Conservation (phyloP, 2,797 vertebrate species). For the Epinephelus coioides region DNA sequence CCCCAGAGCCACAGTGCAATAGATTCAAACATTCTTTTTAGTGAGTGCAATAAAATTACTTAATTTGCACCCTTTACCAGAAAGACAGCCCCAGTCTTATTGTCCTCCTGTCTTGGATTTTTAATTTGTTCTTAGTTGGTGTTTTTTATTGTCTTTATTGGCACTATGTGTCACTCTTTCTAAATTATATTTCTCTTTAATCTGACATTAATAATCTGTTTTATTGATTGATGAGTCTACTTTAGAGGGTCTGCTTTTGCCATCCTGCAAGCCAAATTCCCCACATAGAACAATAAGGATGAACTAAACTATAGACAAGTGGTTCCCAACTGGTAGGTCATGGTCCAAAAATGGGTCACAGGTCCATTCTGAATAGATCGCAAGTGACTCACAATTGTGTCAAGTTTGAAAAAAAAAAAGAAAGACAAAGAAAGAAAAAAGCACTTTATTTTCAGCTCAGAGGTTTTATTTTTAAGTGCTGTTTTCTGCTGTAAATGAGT, state of each 20-base stretch:
- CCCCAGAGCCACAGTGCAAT: background rate
- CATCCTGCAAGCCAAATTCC: conserved; percentile 1
- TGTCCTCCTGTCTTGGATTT: background rate
- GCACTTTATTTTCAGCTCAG: too few relatives aligned
- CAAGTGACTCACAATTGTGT: too few relatives aligned
- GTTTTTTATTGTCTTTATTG: background rate
- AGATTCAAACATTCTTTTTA: background rate
- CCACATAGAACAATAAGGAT: background rate
- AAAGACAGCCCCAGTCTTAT: background rate
- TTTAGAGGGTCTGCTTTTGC: background rate
- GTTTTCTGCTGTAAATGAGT: too few relatives aligned
- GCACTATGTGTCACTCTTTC: background rate
- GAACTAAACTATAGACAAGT: too few relatives aligned
- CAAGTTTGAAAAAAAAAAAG: too few relatives aligned
- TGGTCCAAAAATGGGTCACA: too few relatives aligned
- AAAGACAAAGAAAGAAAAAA: too few relatives aligned
- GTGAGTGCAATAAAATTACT: background rate
- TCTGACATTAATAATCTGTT: background rate
- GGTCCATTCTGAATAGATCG: too few relatives aligned
- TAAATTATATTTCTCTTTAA: background rate
- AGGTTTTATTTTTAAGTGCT: too few relatives aligned
- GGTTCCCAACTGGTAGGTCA: too few relatives aligned
- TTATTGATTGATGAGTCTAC: background rate
- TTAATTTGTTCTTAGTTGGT: background rate
- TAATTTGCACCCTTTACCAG: background rate